phyloP scores from a whole-genome alignment of 1,140 invertebrate species.

The Schlechtendalia chinensis region DNA sequence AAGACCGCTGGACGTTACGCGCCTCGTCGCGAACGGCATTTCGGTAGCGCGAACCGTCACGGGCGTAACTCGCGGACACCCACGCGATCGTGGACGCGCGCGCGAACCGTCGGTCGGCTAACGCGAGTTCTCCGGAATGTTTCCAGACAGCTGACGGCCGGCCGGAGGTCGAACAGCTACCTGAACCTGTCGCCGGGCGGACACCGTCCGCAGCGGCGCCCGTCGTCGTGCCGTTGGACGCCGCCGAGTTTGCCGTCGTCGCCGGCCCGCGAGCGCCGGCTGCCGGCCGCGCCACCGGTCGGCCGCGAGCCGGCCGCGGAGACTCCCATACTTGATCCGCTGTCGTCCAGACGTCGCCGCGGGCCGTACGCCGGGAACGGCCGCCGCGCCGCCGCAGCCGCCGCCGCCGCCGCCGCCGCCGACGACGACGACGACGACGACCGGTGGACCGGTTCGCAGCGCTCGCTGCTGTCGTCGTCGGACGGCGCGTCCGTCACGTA shows the following conservation, averaged over 20 bases:
- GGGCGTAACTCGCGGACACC: too few species aligned
- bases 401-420: not conserved
- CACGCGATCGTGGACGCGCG: too few species aligned
- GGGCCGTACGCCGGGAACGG: not conserved
- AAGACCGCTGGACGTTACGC: too few species aligned
- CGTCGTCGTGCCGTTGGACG: conserved; percentile 15
- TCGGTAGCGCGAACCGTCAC: too few species aligned
- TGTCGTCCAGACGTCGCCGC: conserved; percentile 17
- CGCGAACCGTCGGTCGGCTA: too few species aligned
- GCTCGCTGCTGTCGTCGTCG: conserved; percentile 52
- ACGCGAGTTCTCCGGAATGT: not conserved
- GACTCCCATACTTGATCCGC: conserved; percentile 28
- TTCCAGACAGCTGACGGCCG: conserved; percentile 3
- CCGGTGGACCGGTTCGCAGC: conserved; percentile 50
- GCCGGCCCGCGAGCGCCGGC: not conserved
- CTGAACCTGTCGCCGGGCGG: conserved; percentile 10
- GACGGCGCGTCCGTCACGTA: conserved; percentile 59
- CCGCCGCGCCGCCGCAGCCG: conserved; percentile 1
- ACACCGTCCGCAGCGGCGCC: not conserved
- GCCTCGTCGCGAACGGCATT: too few species aligned
- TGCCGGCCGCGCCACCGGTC: conserved; percentile 5
- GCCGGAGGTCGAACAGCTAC: conserved; percentile 20
- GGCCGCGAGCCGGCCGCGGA: conserved; percentile 1
- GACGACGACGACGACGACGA: not conserved
- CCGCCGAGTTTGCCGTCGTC: conserved; percentile 32